Base-by-base conservation (phyloP, 2,113 vertebrate genomes). In the Nanorana parkeri region DNA sequence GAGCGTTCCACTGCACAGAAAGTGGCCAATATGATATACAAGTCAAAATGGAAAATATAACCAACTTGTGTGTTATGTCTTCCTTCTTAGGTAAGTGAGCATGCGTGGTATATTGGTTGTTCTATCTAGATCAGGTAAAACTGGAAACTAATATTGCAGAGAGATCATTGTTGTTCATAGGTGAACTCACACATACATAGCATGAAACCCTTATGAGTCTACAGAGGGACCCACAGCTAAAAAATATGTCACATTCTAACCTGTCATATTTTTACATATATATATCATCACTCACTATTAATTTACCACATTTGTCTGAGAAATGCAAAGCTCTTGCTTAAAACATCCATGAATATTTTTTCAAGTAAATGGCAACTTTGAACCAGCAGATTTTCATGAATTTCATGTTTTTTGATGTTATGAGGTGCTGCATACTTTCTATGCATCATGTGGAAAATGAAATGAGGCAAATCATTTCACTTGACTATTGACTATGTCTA, bases 221-320 rank as follows among this genome's bases (percentile, higher is more conserved):
- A 36, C 17, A 72, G 23, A 72, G 19, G 54, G 60, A 36, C 55
- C 71, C 54, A 74, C 20, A 36, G 7, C 71, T 36, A 5, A 32
- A 26, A 74, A 55, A 60, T 36, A 36, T 74, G 28, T 73, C 26
- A 74, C 71, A 74, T 74, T 74, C 71, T 74, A 36, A 74, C 28
- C 21, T 74, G 71, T 74, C 71, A 60, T 74, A 32, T 20, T 60
- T 29, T 17, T n/a, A 20, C 51, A 60, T 55, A 74, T 74, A 74
- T 74, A 60, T 19, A 60, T 74, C 54, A 74, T 58, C 69, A 56
- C 69, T 58, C 24, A 73, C 13, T 60, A 36, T 60, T 74, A 73
- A 36, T 10, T 19, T 20, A 17, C 28, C 19, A 60, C 17, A 29
- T 56, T 13, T 16, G 20, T 55, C 11, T 54, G 13, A 71, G 24